These are phyloP conservation scores for Spodoptera exigua DNA, from an alignment of 2,888 invertebrate genomes.

Conservation along the genomic window DNA sequence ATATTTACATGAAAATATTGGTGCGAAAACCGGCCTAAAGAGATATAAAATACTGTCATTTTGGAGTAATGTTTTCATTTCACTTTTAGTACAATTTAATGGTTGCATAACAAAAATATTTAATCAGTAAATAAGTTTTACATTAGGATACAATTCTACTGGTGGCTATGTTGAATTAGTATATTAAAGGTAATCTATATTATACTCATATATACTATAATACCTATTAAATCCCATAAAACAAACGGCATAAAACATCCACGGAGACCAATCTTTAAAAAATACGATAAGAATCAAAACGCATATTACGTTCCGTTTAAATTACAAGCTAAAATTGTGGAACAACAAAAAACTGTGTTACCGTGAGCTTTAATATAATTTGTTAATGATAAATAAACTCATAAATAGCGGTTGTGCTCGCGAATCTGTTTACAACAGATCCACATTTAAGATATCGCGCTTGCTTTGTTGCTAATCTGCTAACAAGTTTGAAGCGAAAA, in stretches of 20 bases:
- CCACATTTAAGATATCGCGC: conserved; percentile 87
- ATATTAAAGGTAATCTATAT: too few relatives aligned
- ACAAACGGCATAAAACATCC: conserved; percentile 36
- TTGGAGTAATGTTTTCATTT: neutral
- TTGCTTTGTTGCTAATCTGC: conserved; percentile 88
- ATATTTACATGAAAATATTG: conserved; percentile 11
- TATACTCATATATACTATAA: neutral
- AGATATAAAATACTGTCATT: neutral
- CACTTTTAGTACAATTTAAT: too few relatives aligned
- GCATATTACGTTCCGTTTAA: conserved; percentile 69
- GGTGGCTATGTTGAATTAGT: too few relatives aligned
- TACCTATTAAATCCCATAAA: conserved; percentile 7
- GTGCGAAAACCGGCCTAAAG: neutral
- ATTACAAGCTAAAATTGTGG: conserved; percentile 72
- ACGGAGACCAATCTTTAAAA: conserved; percentile 63
- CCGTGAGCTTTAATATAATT: conserved; percentile 88
- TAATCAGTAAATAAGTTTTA: too few relatives aligned
- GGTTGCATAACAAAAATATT: too few relatives aligned
- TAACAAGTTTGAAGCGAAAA: conserved; percentile 88
- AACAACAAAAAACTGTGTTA: conserved; percentile 80
- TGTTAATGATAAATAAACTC: conserved; percentile 90
- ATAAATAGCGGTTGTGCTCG: conserved; percentile 85
- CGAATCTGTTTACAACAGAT: conserved; percentile 89
- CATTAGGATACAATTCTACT: too few relatives aligned
- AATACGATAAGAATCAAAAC: conserved; percentile 80